Evolutionary conservation across 2,797 vertebrate genomes (phyloP).

Genomic region (Sphaeramia orbicularis): DNA sequence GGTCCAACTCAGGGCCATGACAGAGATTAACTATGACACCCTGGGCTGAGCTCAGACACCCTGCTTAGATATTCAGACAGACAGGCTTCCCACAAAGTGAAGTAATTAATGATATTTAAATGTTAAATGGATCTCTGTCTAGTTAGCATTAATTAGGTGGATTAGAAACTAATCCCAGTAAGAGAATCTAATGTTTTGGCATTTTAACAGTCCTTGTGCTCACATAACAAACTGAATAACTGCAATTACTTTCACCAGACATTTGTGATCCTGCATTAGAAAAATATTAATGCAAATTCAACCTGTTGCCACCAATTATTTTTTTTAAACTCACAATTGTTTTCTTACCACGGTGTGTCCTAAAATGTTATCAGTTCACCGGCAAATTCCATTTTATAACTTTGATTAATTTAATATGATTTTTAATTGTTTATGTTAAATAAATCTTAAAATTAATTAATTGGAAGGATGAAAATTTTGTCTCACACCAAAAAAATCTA

Average conservation of each 20-base stretch:
- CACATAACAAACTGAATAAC: slow-evolving; percentile 40
- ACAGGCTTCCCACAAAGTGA: slow-evolving; percentile 53
- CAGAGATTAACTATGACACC: slow-evolving; percentile 38
- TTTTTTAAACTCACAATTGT: not conserved
- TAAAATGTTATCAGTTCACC: too few species aligned
- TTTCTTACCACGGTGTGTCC: too few species aligned
- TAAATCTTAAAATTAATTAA: too few species aligned
- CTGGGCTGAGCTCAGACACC: slow-evolving; percentile 33
- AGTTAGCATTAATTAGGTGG: slow-evolving; percentile 72
- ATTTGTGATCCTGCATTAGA: slow-evolving; percentile 2
- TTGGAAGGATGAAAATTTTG: too few species aligned
- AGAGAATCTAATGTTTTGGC: slow-evolving; percentile 61
- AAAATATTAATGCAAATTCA: slow-evolving; percentile 2
- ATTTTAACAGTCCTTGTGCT: slow-evolving; percentile 54
- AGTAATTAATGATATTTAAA: slow-evolving; percentile 75
- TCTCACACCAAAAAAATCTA: too few species aligned
- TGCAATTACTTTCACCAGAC: not conserved
- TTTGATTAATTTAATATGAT: too few species aligned
- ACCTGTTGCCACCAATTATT: not conserved
- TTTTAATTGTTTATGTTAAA: too few species aligned
- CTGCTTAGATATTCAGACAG: slow-evolving; percentile 58
- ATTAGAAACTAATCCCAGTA: slow-evolving; percentile 69
- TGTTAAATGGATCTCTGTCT: slow-evolving; percentile 66
- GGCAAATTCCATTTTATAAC: too few species aligned
- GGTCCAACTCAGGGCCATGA: slow-evolving; percentile 20